Evolutionary conservation across 2,113 vertebrate genomes (phyloP).

Genomic region (Dicaeum eximium): DNA sequence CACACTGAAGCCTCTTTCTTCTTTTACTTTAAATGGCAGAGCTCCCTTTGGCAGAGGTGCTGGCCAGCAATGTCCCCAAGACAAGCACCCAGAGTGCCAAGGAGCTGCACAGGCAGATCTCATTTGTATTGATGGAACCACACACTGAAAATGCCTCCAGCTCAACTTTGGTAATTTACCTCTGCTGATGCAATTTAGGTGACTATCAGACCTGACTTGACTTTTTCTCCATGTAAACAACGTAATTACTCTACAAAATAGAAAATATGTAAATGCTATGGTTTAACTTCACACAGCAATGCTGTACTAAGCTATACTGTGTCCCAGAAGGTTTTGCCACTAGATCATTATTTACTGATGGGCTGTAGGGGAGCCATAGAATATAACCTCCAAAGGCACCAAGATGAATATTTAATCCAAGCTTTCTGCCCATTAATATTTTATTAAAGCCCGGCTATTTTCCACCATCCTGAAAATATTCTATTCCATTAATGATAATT

Average conservation of each 20-base stretch:
- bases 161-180: background rate
- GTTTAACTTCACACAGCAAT: conserved; percentile 21
- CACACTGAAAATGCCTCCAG: background rate
- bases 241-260: background rate
- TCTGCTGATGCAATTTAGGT: background rate
- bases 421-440: conserved; percentile 47
- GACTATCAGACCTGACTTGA: background rate
- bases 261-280: conserved; percentile 7
- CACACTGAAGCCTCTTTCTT: fast-evolving
- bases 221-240: background rate
- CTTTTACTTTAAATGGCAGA: background rate
- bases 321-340: conserved; percentile 46
- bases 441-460: conserved; percentile 33
- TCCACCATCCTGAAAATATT: conserved; percentile 7
- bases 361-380: conserved; percentile 6
- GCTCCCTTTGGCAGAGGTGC: background rate
- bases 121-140: background rate
- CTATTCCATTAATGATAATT: conserved; percentile 36
- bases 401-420: conserved; percentile 54
- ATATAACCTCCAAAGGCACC: conserved; percentile 45
- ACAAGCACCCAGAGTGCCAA: background rate
- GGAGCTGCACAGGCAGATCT: background rate
- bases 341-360: conserved; percentile 67
- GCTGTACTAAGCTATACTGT: background rate
- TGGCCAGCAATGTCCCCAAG: background rate